Base-by-base conservation (phyloP, 2,113 vertebrate species). In the Glaucomys volans region DNA sequence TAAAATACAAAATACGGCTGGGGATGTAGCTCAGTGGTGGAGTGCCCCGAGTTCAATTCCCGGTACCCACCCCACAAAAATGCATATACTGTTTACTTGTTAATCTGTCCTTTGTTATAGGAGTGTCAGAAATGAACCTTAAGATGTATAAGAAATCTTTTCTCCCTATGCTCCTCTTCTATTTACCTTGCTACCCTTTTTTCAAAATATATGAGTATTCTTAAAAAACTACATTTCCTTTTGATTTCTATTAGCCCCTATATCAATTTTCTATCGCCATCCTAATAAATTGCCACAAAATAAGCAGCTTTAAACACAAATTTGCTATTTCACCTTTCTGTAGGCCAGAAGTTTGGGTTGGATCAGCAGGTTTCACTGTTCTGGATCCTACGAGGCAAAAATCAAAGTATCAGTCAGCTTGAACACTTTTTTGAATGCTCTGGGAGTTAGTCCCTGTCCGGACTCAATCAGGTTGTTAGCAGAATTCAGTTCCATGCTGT, bases 231-330 rank as follows among this genome's bases (percentile, higher is more conserved):
- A 16, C 85, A 47, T 94, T 91, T 94, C 30, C 47, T 17, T 91
- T 87, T 76, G 64, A 80, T 74, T 96, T 86, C 8, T 77, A 32
- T 76, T 87, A 59, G n/a, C 35, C n/a, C 71, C 40, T 71, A 40
- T 85, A 37, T 95, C 71, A 14, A 8, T 59, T 90, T 90, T 93
- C 62, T 91, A 30, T 59, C 66, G 57, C 62, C 77, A 6, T 67
- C 40, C 20, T 50, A 88, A 82, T 8, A 79, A 62, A 50, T 18
- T 67, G 44, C 22, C 44, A 50, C 44, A 81, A 81, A 94, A 24
- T 62, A 93, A 52, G 35, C 28, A 85, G 28, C n/a, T 86, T 81
- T n/a, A 86, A 76, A 95, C 10, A 86, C 18, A 81, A 90, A 67
- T 79, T 50, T 50, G 26, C 69, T 59, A 5, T 83, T 35, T 83